Percentiles rank a stretch among this genome's conserved stretches.
These are phyloP conservation scores for Macroglossus sobrinus DNA, from an alignment of 2,113 vertebrate genomes.

Conservation along the genomic window DNA sequence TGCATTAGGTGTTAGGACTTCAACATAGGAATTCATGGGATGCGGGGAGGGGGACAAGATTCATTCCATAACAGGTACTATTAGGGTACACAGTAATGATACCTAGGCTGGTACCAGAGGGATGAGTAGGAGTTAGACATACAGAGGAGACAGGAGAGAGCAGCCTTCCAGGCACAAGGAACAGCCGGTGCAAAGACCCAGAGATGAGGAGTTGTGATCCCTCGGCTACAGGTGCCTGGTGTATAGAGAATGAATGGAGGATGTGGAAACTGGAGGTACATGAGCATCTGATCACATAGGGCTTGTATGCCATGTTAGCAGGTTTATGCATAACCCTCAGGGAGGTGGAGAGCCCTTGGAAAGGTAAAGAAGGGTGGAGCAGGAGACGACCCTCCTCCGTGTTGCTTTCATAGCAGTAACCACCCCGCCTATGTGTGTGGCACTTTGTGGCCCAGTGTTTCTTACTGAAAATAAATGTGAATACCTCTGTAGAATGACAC, in stretches of 20 bases:
- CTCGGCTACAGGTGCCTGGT: neutral
- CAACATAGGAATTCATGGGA: no score
- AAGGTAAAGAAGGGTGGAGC: neutral
- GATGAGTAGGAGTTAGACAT: neutral
- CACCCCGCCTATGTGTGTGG: neutral
- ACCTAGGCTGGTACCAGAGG: neutral
- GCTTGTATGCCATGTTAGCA: no score
- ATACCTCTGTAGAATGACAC: neutral
- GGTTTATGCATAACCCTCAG: neutral
- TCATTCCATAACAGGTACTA: neutral
- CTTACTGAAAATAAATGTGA: constrained; percentile 40
- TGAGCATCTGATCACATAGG: neutral
- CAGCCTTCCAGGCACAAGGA: neutral
- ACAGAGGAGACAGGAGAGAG: neutral
- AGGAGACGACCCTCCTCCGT: rapidly evolving
- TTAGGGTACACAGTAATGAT: no score
- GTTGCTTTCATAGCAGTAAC: neutral
- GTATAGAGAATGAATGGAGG: neutral
- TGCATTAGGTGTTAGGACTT: neutral
- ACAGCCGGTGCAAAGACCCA: neutral
- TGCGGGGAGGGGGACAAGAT: neutral
- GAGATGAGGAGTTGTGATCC: neutral
- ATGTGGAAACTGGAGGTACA: rapidly evolving
- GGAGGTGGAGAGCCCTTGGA: neutral
- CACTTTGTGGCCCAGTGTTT: neutral